Conservation (phyloP, 2,888 invertebrate genomes). For the Masnerella sp. region DNA sequence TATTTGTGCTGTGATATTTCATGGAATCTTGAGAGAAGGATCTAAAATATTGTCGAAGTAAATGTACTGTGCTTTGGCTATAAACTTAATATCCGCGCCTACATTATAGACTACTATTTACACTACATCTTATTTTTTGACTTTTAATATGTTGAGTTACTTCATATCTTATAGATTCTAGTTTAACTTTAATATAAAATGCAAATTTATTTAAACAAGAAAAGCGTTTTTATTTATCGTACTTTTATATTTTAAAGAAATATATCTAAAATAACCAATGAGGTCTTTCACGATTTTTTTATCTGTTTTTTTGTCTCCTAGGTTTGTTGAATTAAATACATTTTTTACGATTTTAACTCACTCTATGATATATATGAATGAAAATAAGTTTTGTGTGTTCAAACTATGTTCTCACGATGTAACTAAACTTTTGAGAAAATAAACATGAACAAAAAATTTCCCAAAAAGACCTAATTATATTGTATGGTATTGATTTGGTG, state of each 20-base stretch:
- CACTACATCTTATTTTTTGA: slow-evolving; percentile 4
- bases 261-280: too few species aligned
- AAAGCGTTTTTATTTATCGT: too few species aligned
- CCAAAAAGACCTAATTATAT: neutral
- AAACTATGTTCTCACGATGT: too few species aligned
- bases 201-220: neutral
- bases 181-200: slow-evolving; percentile 7
- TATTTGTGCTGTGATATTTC: slow-evolving; percentile 20
- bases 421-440: too few species aligned
- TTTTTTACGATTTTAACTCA: too few species aligned
- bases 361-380: too few species aligned
- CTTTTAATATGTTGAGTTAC: slow-evolving; percentile 12
- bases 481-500: neutral
- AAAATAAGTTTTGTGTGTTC: too few species aligned
- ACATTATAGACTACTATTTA: slow-evolving; percentile 27
- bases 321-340: too few species aligned
- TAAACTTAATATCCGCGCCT: slow-evolving; percentile 29
- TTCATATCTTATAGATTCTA: neutral
- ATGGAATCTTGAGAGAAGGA: slow-evolving; percentile 7
- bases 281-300: too few species aligned
- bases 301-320: too few species aligned
- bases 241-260: too few species aligned
- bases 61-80: slow-evolving; percentile 36
- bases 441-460: too few species aligned
- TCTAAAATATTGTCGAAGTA: slow-evolving; percentile 32